Base-by-base conservation (phyloP, 2,888 invertebrate genomes). In the Yponomeuta plumbellus region DNA sequence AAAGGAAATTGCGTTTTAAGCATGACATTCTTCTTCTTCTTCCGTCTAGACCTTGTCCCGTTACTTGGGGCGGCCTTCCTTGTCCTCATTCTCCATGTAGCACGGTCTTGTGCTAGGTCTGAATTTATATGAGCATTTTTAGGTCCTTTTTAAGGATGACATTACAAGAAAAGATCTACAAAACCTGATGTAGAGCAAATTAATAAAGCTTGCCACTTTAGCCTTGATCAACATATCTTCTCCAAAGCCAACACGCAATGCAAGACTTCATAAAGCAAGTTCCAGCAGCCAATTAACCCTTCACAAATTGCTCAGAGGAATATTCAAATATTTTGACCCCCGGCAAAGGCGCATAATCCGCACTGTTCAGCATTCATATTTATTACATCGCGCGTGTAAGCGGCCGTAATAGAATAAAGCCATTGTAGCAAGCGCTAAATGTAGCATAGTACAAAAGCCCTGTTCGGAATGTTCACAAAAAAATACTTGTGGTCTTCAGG, bases 321-420 rank as follows among this genome's bases (percentile, higher is more conserved):
- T 88, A 90, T 91, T 91, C 85, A 89, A 91, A 91, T 90, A 89
- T 90, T 90, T 86, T 90, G 91, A 89, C 90, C 91, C 88, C 85
- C 80, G 82, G 83, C 85, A 82, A 85, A 86, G 84, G 78, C 85
- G 84, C 77, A 83, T 89, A 88, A 89, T 87, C 86, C 84, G 75
- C 81, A 81, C 80, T 86, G 86, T 87, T 86, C 86, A 84, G 87
- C 91, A 89, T 90, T 90, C 90, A 90, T 89, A 91, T 90, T 90
- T 91, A 91, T 88, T 84, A 87, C 88, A 87, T 89, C 84, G 86
- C 84, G 85, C 90, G 86, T 89, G 88, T 89, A 90, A 90, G 83
- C 86, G 85, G 80, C 78, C 75, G 76, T 87, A 89, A 88, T 88
- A 87, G 86, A 88, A 89, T 89, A 85, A 86, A 85, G 84, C 85